phyloP scores from a whole-genome alignment of 1,140 invertebrate genomes.

The Saccostrea echinata region DNA sequence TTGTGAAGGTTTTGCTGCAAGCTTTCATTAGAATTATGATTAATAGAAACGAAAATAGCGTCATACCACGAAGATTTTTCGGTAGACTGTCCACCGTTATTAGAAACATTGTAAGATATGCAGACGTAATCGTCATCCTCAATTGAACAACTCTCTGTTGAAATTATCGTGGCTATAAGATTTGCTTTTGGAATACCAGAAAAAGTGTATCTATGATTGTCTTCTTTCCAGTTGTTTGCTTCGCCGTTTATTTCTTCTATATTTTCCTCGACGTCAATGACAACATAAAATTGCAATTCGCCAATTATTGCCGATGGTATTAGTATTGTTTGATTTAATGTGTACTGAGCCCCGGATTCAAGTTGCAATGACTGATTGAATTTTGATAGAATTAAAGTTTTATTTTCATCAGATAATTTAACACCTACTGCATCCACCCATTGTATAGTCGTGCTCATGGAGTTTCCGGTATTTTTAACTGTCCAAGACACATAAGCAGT shows the following conservation, averaged over 20 bases:
- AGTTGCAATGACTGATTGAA: neutral
- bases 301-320: neutral
- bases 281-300: neutral
- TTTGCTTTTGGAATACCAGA: neutral
- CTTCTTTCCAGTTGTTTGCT: neutral
- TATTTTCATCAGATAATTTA: neutral
- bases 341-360: neutral
- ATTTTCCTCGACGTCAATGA: neutral
- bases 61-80: neutral
- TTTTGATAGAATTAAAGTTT: neutral
- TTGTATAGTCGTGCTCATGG: neutral
- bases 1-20: neutral
- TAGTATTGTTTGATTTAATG: neutral
- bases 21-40: neutral
- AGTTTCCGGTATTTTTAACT: neutral
- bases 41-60: neutral
- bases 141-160: neutral
- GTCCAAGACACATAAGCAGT: neutral
- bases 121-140: neutral
- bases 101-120: neutral
- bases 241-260: neutral
- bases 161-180: neutral
- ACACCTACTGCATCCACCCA: neutral
- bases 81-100: neutral
- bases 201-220: neutral